phyloP scores from a whole-genome alignment of 37 sponge, comb jelly and placozoan species.

The Hexactinellida sp. region DNA sequence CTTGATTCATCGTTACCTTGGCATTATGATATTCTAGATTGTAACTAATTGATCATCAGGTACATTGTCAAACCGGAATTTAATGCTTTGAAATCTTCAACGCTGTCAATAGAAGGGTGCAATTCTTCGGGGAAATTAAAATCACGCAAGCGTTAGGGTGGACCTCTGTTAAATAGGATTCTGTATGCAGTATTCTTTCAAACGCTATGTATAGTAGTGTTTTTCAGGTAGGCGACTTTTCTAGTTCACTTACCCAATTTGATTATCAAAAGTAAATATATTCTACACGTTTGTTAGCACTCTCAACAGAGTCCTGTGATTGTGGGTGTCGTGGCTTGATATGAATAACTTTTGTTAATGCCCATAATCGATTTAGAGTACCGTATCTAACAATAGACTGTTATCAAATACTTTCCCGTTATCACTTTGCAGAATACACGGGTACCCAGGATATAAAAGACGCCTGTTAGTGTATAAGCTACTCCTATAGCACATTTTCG shows the following conservation, averaged over 20 bases:
- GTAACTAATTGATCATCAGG: neutral
- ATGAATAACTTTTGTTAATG: too few species aligned
- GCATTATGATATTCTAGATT: neutral
- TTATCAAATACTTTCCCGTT: conserved; percentile 7
- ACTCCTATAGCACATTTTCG: neutral
- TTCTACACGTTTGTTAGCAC: too few species aligned
- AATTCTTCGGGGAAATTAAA: neutral
- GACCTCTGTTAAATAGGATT: too few species aligned
- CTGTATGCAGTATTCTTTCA: too few species aligned
- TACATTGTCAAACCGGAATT: neutral
- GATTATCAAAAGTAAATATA: too few species aligned
- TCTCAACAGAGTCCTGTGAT: too few species aligned
- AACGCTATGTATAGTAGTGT: too few species aligned
- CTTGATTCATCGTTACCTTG: neutral
- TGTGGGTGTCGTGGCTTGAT: too few species aligned
- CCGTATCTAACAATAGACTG: neutral
- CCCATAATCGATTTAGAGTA: neutral
- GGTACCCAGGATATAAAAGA: neutral
- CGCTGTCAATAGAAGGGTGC: neutral
- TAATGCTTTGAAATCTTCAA: neutral
- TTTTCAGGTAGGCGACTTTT: too few species aligned
- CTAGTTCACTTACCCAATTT: too few species aligned
- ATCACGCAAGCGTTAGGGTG: neutral
- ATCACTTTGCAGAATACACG: neutral
- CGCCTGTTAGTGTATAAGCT: neutral